Evolutionary conservation across 1,140 invertebrate species (phyloP).

Genomic region (Andrena cerasifolii): DNA sequence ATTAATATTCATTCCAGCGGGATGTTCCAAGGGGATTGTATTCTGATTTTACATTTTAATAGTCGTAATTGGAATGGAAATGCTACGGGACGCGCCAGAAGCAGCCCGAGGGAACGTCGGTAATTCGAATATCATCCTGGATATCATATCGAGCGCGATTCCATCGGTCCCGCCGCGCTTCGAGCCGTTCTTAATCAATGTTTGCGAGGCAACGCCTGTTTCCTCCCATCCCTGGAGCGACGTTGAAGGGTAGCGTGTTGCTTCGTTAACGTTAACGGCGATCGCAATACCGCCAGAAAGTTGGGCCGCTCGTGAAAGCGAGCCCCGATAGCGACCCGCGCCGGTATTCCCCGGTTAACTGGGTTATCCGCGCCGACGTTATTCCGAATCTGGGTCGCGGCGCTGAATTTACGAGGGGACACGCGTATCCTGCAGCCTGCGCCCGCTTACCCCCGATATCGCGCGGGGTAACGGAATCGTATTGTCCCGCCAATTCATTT

Average conservation of each 20-base stretch:
- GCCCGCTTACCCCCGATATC: slow-evolving; percentile 1
- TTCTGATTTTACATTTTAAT: no score
- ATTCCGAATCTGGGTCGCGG: slow-evolving; percentile 29
- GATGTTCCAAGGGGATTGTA: no score
- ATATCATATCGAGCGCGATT: not conserved
- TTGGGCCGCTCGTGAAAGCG: slow-evolving; percentile 11
- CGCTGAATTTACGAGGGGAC: slow-evolving; percentile 47
- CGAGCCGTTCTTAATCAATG: not conserved
- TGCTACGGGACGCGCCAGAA: no score
- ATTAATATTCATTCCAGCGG: no score
- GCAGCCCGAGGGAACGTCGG: no score
- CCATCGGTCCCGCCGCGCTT: not conserved
- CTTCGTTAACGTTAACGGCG: slow-evolving; percentile 7
- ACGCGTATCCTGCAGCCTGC: slow-evolving; percentile 8
- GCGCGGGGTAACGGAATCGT: not conserved
- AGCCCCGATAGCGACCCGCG: slow-evolving; percentile 14
- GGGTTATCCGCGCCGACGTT: slow-evolving; percentile 35
- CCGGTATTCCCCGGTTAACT: slow-evolving; percentile 40
- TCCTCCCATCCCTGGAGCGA: no score
- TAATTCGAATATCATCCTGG: no score
- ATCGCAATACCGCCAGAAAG: slow-evolving; percentile 19
- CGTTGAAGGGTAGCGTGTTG: not conserved
- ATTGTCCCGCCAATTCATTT: slow-evolving; percentile 8
- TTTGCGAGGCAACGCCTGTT: not conserved
- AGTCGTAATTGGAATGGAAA: no score